Evolutionary conservation across 2,113 vertebrate genomes (phyloP).

Genomic region (Bombycilla garrulus): DNA sequence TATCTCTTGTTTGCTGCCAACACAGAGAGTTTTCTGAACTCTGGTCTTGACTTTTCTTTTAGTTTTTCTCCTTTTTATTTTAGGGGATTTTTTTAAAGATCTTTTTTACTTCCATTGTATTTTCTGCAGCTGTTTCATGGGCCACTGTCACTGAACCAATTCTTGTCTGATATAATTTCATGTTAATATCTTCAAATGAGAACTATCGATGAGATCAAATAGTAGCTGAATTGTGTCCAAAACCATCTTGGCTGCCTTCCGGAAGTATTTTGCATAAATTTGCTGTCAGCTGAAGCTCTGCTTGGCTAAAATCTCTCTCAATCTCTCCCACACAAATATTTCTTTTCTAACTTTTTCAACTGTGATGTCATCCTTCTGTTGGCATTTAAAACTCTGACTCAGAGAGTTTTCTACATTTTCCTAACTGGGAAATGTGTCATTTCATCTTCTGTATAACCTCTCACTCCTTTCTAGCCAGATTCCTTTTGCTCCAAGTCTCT

Average conservation of each 20-base stretch:
- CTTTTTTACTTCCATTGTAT: background rate
- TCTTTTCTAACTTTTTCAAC: background rate
- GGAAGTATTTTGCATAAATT: background rate
- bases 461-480: background rate
- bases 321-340: background rate
- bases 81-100: background rate
- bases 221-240: background rate
- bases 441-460: background rate
- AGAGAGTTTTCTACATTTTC: background rate
- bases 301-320: background rate
- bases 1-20: background rate
- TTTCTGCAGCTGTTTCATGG: background rate
- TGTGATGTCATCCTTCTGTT: background rate
- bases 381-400: background rate
- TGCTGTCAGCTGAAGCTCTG: background rate
- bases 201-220: background rate
- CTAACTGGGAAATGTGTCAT: background rate
- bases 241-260: background rate
- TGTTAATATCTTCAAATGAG: background rate
- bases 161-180: background rate
- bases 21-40: background rate
- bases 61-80: background rate
- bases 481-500: background rate
- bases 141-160: background rate
- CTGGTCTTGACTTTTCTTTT: background rate